Evolutionary conservation across 2,888 invertebrate genomes (phyloP).

Genomic region (Euspilapteryx auroguttella): DNA sequence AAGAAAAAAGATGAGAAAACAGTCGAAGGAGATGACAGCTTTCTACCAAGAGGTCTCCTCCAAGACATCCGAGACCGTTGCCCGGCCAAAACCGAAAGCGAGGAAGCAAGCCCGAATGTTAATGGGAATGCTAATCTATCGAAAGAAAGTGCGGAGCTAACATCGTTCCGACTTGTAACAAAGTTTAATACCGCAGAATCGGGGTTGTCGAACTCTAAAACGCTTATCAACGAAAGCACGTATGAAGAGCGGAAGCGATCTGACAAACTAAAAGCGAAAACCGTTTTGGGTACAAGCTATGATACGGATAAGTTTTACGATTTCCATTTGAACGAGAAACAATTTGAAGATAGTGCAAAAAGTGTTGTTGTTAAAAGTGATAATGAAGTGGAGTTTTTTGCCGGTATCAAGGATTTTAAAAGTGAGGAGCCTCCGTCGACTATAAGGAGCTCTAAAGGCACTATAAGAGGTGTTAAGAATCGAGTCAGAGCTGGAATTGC

Average conservation of each 20-base stretch:
- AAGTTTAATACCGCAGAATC: constrained; percentile 34
- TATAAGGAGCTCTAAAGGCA: constrained; percentile 89
- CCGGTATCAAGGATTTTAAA: constrained; percentile 76
- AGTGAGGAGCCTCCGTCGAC: constrained; percentile 69
- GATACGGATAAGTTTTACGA: constrained; percentile 80
- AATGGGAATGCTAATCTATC: constrained; percentile 46
- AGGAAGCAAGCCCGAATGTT: constrained; percentile 42
- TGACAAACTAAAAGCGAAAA: constrained; percentile 42
- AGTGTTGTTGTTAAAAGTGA: constrained; percentile 34
- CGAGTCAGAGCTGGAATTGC: constrained; percentile 92
- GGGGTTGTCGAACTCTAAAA: constrained; percentile 26
- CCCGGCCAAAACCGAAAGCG: constrained; percentile 54
- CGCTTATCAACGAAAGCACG: constrained; percentile 66
- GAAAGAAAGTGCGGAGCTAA: constrained; percentile 51
- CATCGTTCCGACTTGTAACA: constrained; percentile 55
- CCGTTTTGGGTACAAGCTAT: constrained; percentile 61
- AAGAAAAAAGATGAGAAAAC: constrained; percentile 35
- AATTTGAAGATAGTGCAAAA: constrained; percentile 52
- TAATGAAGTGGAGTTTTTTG: constrained; percentile 71
- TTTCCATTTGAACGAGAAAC: constrained; percentile 79
- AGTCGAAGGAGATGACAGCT: constrained; percentile 38
- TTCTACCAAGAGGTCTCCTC: constrained; percentile 67
- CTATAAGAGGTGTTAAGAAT: constrained; percentile 92
- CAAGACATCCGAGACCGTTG: constrained; percentile 72
- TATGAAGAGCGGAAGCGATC: constrained; percentile 67